Evolutionary conservation across 2,888 invertebrate genomes (phyloP), one percentile per base, ranked within the genome.

Genomic region (Gastracanthus pulcherrimus): DNA sequence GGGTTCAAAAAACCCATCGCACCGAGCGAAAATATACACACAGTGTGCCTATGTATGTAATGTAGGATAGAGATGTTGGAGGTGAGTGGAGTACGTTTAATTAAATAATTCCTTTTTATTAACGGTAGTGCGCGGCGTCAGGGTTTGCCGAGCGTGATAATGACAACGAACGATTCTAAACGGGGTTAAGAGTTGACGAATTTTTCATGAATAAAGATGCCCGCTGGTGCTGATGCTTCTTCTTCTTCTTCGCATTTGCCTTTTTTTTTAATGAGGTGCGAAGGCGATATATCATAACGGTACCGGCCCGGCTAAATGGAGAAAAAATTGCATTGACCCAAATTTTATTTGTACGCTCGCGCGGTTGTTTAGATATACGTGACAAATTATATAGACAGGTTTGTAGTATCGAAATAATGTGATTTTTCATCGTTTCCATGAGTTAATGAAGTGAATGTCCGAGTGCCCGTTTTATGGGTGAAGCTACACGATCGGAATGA

Each of bases 1-100:
- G 11, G 19, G 64, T 71, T 71, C 71, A 71, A 78, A 64, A 78
- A 72, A 78, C 64, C n/a, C 71, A 71, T 77, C 31, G 9, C 13
- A 2, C 2, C 19, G n/a, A n/a, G n/a, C n/a, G n/a, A 13, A 9
- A 34, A 34, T 38, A 66, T 23, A 66, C 6, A 23, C 66, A 38
- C 36, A n/a, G 55, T 19, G 51, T 1, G n/a, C 26, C 9, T 19
- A 26, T 19, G 11, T 23, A 51, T 26, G 7, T 51, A 23, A 13
- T 6, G 19, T 7, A 5, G 4, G 6, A 16, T 19, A 19, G 19
- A 19, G 19, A 5, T 0, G n/a, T 13, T n/a, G 13, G n/a, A 45
- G 1, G 51, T 7, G 70, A 23, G 51, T 38, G 5, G 31, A 62
- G 36, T 71, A 31, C n/a, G 26, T 55, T 23, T 26, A 26, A 55